These are phyloP conservation scores for Dasypolia templi DNA, from an alignment of 2,888 invertebrate genomes.

Conservation along the genomic window DNA sequence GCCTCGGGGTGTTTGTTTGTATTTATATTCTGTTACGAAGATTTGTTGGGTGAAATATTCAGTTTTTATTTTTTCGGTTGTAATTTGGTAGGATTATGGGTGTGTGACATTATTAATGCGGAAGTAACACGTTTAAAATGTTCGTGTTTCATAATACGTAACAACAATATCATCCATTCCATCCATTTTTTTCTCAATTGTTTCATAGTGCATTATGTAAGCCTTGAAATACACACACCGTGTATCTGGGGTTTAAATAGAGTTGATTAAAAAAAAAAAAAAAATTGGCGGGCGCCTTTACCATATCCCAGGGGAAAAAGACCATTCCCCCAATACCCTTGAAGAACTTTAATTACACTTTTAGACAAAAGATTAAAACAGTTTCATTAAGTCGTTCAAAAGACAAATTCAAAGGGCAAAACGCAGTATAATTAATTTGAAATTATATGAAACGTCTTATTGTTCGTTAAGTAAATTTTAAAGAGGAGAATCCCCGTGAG, in stretches of 20 bases:
- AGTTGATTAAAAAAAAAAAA: too few relatives aligned
- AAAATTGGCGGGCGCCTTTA: too few relatives aligned
- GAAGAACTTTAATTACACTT: conserved; percentile 33
- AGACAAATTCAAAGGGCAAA: conserved; percentile 44
- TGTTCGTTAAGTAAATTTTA: conserved; percentile 81
- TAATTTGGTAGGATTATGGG: conserved; percentile 20
- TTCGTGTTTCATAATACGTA: not conserved
- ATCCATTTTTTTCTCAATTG: not conserved
- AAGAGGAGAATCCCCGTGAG: conserved; percentile 81
- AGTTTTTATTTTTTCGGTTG: conserved; percentile 12
- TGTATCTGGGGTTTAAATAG: too few relatives aligned
- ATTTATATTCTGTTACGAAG: conserved; percentile 53
- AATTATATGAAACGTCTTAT: conserved; percentile 72
- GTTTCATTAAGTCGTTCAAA: conserved; percentile 45
- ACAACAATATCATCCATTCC: too few relatives aligned
- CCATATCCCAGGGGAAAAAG: not conserved
- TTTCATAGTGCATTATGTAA: not conserved
- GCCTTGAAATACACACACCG: not conserved
- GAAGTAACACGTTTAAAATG: not conserved
- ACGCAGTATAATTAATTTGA: conserved; percentile 57
- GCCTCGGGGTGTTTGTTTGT: conserved; percentile 40
- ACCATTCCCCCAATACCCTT: not conserved
- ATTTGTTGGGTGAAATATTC: conserved; percentile 20
- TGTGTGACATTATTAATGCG: conserved; percentile 13
- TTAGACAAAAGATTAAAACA: conserved; percentile 35